Evolutionary conservation across 2,113 vertebrate genomes (phyloP), one percentile per base, ranked within the genome.

Genomic region (Thymallus thymallus): DNA sequence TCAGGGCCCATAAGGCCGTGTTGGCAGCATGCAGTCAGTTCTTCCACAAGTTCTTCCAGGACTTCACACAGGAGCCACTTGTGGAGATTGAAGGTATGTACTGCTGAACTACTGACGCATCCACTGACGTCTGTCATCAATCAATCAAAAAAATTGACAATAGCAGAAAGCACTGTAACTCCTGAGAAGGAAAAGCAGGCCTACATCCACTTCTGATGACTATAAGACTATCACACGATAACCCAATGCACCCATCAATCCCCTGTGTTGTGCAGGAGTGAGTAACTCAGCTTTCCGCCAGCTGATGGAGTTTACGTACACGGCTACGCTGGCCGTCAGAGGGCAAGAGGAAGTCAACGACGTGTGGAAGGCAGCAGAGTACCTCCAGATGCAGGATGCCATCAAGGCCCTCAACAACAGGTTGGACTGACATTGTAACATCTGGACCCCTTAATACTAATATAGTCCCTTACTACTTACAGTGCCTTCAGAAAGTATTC

Each of bases 1-100:
- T 99, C 90, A 95, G 97, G 91, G 98, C 98, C 65, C 98, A 99
- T 89, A 99, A 99, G 90, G 98, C 98, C 69, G 98, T 99, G 80
- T 88, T 99, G 89, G 98, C 97, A 82, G 97, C 98, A 69, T 98
- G 97, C 90, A 99, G 97, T 89, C 96, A 98, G 86, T 99, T 99
- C 88, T 99, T 99, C 89, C 91, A 97, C 88, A 98, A 95, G 83
- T 99, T 99, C 91, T 99, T 99, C 84, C 96, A 99, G 72, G 97
- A 99, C 84, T 98, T 97, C 84, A 98, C 95, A 79, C 94, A 98
- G 87, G 98, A 99, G 82, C 96, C 97, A 22, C 91, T 99, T 79
- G 97, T 99, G 81, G 98, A 98, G 85, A 99, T 99, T 83, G 98
- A 99, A 95, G 97, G 98, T 98, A 94, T 73, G 73, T 55, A 51